phyloP scores from a whole-genome alignment of 2,888 invertebrate species.

The Leuctra nigra region DNA sequence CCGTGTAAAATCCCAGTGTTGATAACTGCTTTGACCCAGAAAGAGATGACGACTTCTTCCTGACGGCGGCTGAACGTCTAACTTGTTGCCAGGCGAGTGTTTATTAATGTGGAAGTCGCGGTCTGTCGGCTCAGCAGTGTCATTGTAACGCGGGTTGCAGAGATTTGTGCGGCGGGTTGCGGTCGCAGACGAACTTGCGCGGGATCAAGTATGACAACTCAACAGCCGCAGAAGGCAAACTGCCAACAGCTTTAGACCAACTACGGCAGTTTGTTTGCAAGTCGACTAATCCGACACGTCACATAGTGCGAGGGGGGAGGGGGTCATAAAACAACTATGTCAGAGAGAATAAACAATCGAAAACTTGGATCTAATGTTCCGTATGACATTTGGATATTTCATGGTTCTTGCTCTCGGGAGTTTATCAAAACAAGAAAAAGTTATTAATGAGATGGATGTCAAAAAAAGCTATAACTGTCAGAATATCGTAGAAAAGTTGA shows the following conservation, averaged over 20 bases:
- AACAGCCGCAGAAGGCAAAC: not conserved
- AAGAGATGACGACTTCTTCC: not conserved
- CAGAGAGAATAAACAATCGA: too few relatives aligned
- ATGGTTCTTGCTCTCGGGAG: too few relatives aligned
- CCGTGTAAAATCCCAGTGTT: not conserved
- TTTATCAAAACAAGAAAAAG: too few relatives aligned
- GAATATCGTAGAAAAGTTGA: too few relatives aligned
- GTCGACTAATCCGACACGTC: not conserved
- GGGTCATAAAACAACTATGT: not conserved
- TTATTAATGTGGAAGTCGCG: not conserved
- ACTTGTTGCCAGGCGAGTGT: too few relatives aligned
- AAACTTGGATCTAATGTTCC: too few relatives aligned
- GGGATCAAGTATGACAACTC: constrained; percentile 8
- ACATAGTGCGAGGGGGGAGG: not conserved
- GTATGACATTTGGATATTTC: too few relatives aligned
- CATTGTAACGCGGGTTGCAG: not conserved
- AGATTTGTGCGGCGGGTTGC: constrained; percentile 1
- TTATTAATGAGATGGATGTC: too few relatives aligned
- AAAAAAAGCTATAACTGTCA: too few relatives aligned
- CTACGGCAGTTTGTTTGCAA: not conserved
- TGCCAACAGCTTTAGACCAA: not conserved
- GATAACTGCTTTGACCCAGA: not conserved
- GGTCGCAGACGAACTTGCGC: not conserved
- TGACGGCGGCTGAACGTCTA: not conserved
- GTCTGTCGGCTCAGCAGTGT: not conserved